Base-by-base conservation (phyloP, 2,888 invertebrate genomes). In the Euzetes globulus region DNA sequence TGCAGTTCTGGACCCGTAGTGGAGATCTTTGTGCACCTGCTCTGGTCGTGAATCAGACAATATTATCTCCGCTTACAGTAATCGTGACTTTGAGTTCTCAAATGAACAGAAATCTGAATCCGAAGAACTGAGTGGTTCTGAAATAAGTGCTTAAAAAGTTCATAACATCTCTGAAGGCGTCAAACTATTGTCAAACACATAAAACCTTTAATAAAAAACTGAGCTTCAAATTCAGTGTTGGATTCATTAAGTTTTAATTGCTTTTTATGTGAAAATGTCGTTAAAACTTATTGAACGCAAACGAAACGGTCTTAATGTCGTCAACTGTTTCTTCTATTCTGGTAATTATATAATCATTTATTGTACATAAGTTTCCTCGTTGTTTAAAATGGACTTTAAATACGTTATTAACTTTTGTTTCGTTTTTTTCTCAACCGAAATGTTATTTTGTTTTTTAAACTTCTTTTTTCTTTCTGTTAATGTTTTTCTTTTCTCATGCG, bases 321-420 rank as follows among this genome's bases (percentile, higher is more conserved):
- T 75, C 55, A 71, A 75, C 60, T 73, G 68, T 58, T 65, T 63
- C 55, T 75, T 75, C 52, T 75, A 71, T 63, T 75, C 75, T 0
- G 75, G 75, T 75, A 75, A 55, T 65, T 65, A 37, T 19, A 37
- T 27, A 13, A 22, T 4, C 25, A 50, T 19, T 50, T 19, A 50
- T 50, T 52, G n/a, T 29, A 37, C 37, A 37, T 27, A 27, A 19
- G 33, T 41, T 65, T 65, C 63, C 63, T 65, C 33, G 37, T 65
- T 65, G 63, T 65, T 15, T 58, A n/a, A 37, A 41, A 41, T 41
- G 11, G 7, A 41, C 33, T 37, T 58, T 58, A 27, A 58, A 27
- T 19, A 22, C 27, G 27, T 58, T 27, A 58, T 25, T 25, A 27
- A 13, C 22, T 58, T 58, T 25, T 15, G 25, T 25, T 58, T 50